phyloP scores from a whole-genome alignment of 1,140 invertebrate species.

The Conopomorpha cramerella region DNA sequence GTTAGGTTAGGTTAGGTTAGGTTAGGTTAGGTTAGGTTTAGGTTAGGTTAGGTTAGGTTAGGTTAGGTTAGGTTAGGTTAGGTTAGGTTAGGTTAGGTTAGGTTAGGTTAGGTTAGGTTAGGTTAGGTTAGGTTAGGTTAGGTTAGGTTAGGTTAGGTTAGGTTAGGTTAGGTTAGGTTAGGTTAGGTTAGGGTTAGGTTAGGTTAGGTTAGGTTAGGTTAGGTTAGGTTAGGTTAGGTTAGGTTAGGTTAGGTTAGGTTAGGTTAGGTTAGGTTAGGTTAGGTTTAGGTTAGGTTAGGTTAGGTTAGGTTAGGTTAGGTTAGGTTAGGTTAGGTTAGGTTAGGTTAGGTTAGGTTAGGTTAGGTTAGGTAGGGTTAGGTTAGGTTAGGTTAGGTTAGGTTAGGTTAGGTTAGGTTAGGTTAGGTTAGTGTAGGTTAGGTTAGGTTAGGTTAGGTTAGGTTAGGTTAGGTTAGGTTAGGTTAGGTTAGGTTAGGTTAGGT shows the following conservation, averaged over 20 bases:
- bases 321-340: conserved; percentile 4
- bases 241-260: conserved; percentile 11
- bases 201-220: conserved; percentile 9
- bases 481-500: conserved; percentile 4
- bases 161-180: conserved; percentile 6
- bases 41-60: conserved; percentile 11
- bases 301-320: conserved; percentile 5
- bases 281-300: conserved; percentile 4
- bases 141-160: conserved; percentile 10
- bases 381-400: conserved; percentile 7
- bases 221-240: conserved; percentile 10
- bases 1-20: conserved; percentile 8
- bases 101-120: conserved; percentile 12
- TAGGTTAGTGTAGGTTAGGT: conserved; percentile 6
- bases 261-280: conserved; percentile 5
- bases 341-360: conserved; percentile 4
- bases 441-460: conserved; percentile 12
- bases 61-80: conserved; percentile 13
- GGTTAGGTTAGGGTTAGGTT: conserved; percentile 8
- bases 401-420: conserved; percentile 9
- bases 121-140: conserved; percentile 4
- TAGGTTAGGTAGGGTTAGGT: conserved; percentile 4
- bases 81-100: conserved; percentile 8
- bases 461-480: conserved; percentile 7
- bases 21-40: conserved; percentile 5